Conservation (phyloP, 2,888 invertebrate species). For the Hydrotaea diabolus region DNA sequence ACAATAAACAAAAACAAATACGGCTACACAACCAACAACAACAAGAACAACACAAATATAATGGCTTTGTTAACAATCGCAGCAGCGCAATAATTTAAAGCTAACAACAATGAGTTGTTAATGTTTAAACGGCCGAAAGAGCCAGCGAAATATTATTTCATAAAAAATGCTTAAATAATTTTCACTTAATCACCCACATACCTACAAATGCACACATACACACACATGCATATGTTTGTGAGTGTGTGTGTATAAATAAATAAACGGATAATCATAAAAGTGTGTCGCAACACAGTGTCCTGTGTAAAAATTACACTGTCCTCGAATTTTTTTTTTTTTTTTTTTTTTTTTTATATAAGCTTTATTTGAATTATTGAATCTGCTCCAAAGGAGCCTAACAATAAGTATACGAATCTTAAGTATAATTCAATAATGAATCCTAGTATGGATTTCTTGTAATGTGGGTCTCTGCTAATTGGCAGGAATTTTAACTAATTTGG, state of each 20-base stretch:
- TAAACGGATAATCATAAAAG: conserved; percentile 11
- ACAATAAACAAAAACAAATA: conserved; percentile 39
- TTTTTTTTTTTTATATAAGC: no score
- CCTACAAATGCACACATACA: not conserved
- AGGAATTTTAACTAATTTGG: no score
- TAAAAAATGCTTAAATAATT: conserved; percentile 36
- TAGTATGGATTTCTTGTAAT: no score
- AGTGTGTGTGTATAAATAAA: not conserved
- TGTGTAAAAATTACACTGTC: not conserved
- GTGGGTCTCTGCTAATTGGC: no score
- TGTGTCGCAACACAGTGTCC: conserved; percentile 4
- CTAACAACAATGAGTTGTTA: conserved; percentile 61
- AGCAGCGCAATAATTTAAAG: conserved; percentile 61
- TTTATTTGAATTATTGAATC: no score
- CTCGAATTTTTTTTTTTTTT: no score
- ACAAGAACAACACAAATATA: conserved; percentile 25
- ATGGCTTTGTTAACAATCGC: conserved; percentile 51
- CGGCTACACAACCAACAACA: not conserved
- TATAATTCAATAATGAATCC: no score
- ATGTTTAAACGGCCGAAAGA: conserved; percentile 26
- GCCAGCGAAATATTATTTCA: conserved; percentile 11
- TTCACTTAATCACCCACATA: conserved; percentile 48
- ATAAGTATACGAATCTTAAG: no score
- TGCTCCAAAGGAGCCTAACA: no score
- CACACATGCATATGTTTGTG: not conserved